phyloP scores from a whole-genome alignment of 2,797 vertebrate genomes.

The Kryptopterus vitreolus region DNA sequence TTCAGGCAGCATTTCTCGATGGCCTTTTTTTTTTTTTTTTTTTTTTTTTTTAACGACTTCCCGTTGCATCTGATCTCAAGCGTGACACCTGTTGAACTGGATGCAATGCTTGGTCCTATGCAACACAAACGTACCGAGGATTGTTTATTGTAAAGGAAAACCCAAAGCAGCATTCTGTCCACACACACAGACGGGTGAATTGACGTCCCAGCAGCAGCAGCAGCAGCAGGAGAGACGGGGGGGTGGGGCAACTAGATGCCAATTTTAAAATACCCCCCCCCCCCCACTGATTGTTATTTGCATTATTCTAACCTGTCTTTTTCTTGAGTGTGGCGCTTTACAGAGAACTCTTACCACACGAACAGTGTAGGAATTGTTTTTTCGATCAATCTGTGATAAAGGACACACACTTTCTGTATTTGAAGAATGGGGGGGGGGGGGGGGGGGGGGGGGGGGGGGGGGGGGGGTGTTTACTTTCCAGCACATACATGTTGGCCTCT shows the following conservation, averaged over 20 bases:
- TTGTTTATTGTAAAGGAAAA: neutral
- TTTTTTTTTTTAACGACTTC: constrained; percentile 16
- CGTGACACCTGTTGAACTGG: constrained; percentile 57
- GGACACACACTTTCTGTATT: neutral
- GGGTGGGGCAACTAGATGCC: neutral
- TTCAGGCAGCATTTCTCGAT: constrained; percentile 34
- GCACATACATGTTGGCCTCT: constrained; percentile 56
- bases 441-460: too few relatives aligned
- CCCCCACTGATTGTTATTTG: neutral
- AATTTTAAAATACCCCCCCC: too few relatives aligned
- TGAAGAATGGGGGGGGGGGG: too few relatives aligned
- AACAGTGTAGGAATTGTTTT: constrained; percentile 1
- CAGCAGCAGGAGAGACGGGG: too few relatives aligned
- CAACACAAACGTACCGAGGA: constrained; percentile 56
- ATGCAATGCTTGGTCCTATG: constrained; percentile 68
- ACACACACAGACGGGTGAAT: neutral
- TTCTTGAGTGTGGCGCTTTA: constrained; percentile 6
- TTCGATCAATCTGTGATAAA: constrained; percentile 9
- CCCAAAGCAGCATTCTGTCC: neutral
- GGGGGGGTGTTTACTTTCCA: constrained; percentile 5
- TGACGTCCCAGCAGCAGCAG: neutral
- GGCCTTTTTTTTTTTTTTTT: constrained; percentile 36
- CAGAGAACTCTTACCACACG: neutral
- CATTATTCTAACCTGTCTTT: neutral
- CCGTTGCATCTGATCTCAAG: constrained; percentile 62